Evolutionary conservation across 2,888 invertebrate species (phyloP).

Genomic region (Himalopsyche anomala): DNA sequence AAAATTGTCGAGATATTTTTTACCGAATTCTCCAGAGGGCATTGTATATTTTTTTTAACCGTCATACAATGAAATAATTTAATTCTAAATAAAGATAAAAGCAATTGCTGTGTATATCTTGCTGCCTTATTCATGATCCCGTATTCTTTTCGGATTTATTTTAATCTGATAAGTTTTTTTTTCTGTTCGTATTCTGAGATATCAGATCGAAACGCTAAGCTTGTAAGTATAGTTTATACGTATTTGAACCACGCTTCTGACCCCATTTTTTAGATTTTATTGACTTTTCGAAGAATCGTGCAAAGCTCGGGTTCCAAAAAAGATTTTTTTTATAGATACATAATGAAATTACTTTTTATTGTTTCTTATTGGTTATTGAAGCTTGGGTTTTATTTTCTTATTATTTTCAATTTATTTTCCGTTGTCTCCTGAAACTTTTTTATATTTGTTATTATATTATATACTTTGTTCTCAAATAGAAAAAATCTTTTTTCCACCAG

Average conservation of each 20-base stretch:
- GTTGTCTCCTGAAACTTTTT: too few species aligned
- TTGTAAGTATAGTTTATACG: conserved; percentile 36
- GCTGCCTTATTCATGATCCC: not conserved
- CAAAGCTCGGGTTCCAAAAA: not conserved
- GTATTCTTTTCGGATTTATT: not conserved
- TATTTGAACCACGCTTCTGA: conserved; percentile 11
- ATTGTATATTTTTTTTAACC: not conserved
- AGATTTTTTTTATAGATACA: not conserved
- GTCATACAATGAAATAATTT: conserved; percentile 32
- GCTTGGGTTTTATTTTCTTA: too few species aligned
- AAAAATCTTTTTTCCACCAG: too few species aligned
- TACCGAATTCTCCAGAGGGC: too few species aligned
- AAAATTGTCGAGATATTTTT: too few species aligned
- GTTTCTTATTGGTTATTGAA: not conserved
- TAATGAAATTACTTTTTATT: conserved; percentile 15
- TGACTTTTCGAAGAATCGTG: conserved; percentile 27
- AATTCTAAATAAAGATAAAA: conserved; percentile 21
- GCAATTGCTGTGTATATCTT: not conserved
- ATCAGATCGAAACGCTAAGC: conserved; percentile 27
- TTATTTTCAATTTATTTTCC: too few species aligned
- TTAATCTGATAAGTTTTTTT: conserved; percentile 41
- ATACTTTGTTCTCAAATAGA: too few species aligned
- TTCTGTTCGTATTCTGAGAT: not conserved
- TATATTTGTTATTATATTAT: too few species aligned
- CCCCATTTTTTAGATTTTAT: conserved; percentile 11